These are phyloP conservation scores for Hirtodrosophila confusa DNA, from an alignment of 2,888 invertebrate genomes.

Conservation along the genomic window DNA sequence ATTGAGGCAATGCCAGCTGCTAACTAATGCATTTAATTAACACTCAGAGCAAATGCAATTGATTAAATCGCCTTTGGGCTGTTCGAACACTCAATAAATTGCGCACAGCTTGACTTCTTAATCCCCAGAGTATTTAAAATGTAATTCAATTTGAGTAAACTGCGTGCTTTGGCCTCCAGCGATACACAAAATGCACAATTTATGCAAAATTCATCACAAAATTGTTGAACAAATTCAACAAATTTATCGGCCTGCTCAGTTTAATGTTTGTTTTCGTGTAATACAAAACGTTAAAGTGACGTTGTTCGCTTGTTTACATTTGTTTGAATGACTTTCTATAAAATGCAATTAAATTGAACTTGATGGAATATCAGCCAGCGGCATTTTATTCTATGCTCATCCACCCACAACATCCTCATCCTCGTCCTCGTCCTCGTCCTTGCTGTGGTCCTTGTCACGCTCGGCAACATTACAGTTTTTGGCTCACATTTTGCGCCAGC, in stretches of 20 bases:
- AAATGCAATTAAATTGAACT: constrained; percentile 54
- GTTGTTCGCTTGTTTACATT: constrained; percentile 4
- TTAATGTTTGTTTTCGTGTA: constrained; percentile 12
- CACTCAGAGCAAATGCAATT: constrained; percentile 45
- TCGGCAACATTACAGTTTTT: neutral
- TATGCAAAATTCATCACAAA: constrained; percentile 6
- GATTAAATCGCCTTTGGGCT: constrained; percentile 29
- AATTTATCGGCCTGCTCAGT: constrained; percentile 1
- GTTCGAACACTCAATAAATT: constrained; percentile 1
- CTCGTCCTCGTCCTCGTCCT: neutral
- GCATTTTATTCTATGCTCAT: constrained; percentile 1
- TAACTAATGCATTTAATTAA: constrained; percentile 44
- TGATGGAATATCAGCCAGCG: neutral
- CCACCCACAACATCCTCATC: too few relatives aligned
- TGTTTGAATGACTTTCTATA: constrained; percentile 24
- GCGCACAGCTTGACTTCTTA: constrained; percentile 6
- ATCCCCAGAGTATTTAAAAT: constrained; percentile 7
- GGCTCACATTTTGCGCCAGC: neutral
- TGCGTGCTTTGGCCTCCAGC: constrained; percentile 3
- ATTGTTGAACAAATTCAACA: constrained; percentile 6
- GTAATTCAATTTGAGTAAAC: constrained; percentile 2
- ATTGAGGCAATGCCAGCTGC: constrained; percentile 32
- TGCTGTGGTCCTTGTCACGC: neutral
- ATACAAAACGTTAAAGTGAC: constrained; percentile 14
- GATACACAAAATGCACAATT: neutral